Conservation (phyloP, 2,113 vertebrate genomes). For the Mohoua ochrocephala region DNA sequence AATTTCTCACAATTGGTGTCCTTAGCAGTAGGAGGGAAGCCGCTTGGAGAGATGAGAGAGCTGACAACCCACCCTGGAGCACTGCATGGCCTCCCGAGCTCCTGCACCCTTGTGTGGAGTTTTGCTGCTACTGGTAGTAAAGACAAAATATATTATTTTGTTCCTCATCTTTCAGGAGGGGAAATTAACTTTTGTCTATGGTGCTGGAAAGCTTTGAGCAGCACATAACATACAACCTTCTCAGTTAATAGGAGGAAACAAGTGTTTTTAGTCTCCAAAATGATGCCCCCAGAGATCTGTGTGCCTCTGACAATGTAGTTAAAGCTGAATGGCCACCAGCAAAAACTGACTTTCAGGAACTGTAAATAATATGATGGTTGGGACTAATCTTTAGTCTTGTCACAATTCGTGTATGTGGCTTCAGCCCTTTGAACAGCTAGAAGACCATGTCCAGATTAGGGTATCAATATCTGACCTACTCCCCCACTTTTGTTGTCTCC, state of each 20-base stretch:
- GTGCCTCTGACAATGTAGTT: background rate
- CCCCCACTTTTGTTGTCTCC: background rate
- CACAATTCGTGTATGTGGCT: background rate
- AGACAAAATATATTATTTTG: background rate
- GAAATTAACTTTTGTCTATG: background rate
- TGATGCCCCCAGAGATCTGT: background rate
- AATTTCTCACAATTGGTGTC: background rate
- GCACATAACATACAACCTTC: background rate
- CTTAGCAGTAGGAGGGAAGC: background rate
- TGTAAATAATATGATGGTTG: background rate
- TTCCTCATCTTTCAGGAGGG: background rate
- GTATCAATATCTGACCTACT: background rate
- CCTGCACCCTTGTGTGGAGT: background rate
- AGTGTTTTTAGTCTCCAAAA: background rate
- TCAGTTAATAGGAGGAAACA: background rate
- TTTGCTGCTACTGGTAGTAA: background rate
- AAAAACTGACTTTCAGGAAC: background rate
- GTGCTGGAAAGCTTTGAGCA: background rate
- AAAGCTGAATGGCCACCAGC: background rate
- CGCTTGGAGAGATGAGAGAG: background rate
- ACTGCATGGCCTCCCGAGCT: accelerated
- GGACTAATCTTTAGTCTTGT: background rate
- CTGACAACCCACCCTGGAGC: background rate
- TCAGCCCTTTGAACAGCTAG: background rate
- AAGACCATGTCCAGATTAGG: background rate